Conservation (phyloP, 2,797 vertebrate genomes). For the Anas flavirostris region DNA sequence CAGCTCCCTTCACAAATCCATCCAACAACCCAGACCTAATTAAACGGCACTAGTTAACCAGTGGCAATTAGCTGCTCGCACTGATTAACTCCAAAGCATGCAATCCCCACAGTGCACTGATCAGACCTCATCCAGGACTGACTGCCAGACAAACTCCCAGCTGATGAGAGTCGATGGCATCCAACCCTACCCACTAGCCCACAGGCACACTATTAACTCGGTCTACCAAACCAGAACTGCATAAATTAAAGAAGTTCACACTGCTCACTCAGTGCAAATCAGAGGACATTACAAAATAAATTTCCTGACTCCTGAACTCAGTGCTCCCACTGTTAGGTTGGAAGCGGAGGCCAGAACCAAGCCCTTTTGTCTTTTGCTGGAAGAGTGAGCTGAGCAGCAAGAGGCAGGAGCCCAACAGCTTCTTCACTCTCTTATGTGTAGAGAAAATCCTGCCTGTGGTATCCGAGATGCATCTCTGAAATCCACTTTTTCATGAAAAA, state of each 20-base stretch:
- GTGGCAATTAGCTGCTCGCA: not conserved
- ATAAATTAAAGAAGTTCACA: not conserved
- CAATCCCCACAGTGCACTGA: not conserved
- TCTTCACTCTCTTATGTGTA: not conserved
- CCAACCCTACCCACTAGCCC: not conserved
- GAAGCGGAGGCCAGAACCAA: not conserved
- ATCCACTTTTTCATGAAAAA: not conserved
- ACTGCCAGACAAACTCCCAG: not conserved
- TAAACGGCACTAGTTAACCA: constrained; percentile 32
- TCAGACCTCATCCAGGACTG: not conserved
- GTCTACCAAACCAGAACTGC: not conserved
- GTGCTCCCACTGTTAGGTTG: not conserved
- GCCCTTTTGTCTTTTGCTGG: not conserved
- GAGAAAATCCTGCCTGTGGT: not conserved
- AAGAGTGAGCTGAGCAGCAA: not conserved
- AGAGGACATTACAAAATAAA: not conserved
- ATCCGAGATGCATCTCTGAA: not conserved
- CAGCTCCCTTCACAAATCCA: not conserved
- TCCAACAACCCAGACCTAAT: not conserved
- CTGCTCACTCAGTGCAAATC: not conserved
- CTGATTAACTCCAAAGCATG: not conserved
- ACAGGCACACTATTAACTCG: not conserved
- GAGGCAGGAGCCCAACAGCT: not conserved
- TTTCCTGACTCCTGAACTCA: not conserved
- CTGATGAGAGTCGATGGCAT: not conserved